phyloP scores from a whole-genome alignment of 2,797 vertebrate genomes.

The Staurois parvus region DNA sequence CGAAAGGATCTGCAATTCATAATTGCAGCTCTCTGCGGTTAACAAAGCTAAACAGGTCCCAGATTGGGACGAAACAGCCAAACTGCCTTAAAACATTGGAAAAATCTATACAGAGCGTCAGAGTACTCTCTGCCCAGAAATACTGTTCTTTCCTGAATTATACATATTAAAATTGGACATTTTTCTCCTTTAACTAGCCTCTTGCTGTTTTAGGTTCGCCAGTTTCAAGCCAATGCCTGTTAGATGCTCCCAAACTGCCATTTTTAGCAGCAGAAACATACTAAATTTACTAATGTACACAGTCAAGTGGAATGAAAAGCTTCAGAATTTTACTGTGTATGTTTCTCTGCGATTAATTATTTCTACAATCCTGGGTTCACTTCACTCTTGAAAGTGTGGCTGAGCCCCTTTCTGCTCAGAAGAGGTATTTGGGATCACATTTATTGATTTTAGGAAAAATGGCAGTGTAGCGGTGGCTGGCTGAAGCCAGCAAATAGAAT shows the following conservation, averaged over 20 bases:
- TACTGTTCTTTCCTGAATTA: conserved; percentile 57
- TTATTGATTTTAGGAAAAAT: too few relatives aligned
- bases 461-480: too few relatives aligned
- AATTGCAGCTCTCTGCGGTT: conserved; percentile 67
- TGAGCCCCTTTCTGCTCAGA: neutral
- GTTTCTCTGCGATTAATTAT: conserved; percentile 26
- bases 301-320: conserved; percentile 38
- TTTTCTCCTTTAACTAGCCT: conserved; percentile 55
- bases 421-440: too few relatives aligned
- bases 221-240: conserved; percentile 43
- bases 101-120: conserved; percentile 51
- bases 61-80: conserved; percentile 68
- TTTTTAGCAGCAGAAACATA: conserved; percentile 52
- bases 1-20: conserved; percentile 64
- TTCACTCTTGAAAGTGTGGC: neutral
- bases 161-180: conserved; percentile 62
- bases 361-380: neutral
- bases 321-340: conserved; percentile 6
- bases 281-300: conserved; percentile 50
- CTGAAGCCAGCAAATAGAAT: too few relatives aligned
- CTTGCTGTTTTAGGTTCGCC: conserved; percentile 55
- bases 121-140: conserved; percentile 58
- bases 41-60: conserved; percentile 67
- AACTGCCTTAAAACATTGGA: conserved; percentile 61
- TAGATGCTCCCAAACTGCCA: conserved; percentile 42